Conservation (phyloP, 2,888 invertebrate genomes). For the Diploptera punctata region DNA sequence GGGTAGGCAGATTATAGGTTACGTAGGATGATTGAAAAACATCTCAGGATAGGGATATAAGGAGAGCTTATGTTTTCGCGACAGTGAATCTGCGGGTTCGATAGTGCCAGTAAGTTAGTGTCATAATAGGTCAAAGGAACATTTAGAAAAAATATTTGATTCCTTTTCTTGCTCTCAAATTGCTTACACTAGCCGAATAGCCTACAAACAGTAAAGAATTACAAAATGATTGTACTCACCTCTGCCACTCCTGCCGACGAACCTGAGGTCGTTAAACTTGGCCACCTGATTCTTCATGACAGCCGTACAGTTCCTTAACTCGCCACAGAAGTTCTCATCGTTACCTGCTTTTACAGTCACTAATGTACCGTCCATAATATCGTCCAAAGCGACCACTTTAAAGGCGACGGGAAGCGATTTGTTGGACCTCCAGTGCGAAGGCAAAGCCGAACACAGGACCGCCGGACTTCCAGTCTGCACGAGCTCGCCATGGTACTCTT, state of each 20-base stretch:
- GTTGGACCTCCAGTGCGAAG: slow-evolving; percentile 97
- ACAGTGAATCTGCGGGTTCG: no score
- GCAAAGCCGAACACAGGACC: slow-evolving; percentile 91
- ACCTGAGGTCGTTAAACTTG: slow-evolving; percentile 97
- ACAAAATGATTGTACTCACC: slow-evolving; percentile 62
- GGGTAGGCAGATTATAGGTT: no score
- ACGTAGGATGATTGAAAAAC: no score
- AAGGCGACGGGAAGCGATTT: slow-evolving; percentile 96
- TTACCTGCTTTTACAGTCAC: slow-evolving; percentile 96
- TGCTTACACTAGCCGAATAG: no score
- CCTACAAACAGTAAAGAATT: neutral
- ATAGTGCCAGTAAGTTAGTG: no score
- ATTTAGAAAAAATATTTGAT: no score
- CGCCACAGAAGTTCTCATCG: slow-evolving; percentile 97
- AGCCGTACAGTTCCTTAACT: slow-evolving; percentile 90
- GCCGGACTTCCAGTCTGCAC: slow-evolving; percentile 95
- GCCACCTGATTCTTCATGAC: slow-evolving; percentile 98
- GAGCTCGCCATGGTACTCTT: slow-evolving; percentile 91
- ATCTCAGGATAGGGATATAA: no score
- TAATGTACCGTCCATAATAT: slow-evolving; percentile 91
- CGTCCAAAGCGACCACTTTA: slow-evolving; percentile 93
- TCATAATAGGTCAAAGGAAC: no score
- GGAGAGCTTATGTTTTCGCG: no score
- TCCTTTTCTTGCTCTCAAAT: no score
- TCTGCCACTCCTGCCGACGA: slow-evolving; percentile 96